Conservation (phyloP, 2,797 vertebrate genomes). For the Prionace glauca region DNA sequence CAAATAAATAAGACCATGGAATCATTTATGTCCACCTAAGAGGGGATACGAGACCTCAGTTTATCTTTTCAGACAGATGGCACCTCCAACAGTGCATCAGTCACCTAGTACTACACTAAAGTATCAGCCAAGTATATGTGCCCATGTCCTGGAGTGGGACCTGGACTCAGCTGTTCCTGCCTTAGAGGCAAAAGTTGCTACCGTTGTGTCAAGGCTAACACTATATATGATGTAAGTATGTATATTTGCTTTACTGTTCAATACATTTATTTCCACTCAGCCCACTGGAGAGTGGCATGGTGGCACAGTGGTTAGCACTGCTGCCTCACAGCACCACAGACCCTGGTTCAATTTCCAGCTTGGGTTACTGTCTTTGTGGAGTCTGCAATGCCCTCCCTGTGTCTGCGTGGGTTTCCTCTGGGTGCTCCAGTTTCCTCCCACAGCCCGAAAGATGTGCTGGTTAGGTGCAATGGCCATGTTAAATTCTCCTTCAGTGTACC, state of each 20-base stretch:
- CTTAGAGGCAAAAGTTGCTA: background rate
- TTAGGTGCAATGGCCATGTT: too few species aligned
- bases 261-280: background rate
- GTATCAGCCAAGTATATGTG: background rate
- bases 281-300: background rate
- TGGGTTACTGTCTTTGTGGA: too few species aligned
- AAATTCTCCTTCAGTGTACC: too few species aligned
- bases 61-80: too few species aligned
- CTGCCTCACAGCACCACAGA: too few species aligned
- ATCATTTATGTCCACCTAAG: background rate
- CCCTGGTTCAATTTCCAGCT: too few species aligned
- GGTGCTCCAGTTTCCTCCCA: too few species aligned
- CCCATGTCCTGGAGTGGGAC: background rate
- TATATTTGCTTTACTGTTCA: background rate
- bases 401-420: too few species aligned
- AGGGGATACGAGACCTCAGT: background rate
- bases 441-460: too few species aligned
- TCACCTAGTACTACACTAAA: background rate
- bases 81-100: background rate
- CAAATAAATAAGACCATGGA: background rate
- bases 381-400: too few species aligned
- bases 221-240: too few species aligned
- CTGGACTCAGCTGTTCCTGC: background rate
- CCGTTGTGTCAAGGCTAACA: background rate
- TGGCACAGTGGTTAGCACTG: too few species aligned